A percentile compares a stretch with the other conserved stretches of the same genome.
Conservation (phyloP, 2,797 vertebrate genomes). For the Notolepis coatsorum region DNA sequence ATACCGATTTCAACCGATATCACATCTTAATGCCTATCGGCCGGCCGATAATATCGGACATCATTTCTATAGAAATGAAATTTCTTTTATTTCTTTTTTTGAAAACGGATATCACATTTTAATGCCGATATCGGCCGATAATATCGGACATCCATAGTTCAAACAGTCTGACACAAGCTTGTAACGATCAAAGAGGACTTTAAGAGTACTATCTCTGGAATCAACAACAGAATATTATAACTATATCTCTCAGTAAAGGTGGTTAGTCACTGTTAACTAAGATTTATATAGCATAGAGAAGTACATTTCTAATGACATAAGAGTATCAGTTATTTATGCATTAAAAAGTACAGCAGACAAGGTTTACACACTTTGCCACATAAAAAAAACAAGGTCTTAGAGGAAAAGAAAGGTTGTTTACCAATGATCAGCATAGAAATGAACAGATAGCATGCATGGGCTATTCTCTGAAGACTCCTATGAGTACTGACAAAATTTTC, state of each 20-base stretch:
- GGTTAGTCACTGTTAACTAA: constrained; percentile 31
- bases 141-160: too few relatives aligned
- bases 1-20: too few relatives aligned
- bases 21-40: too few relatives aligned
- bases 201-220: constrained; percentile 21
- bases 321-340: constrained; percentile 2
- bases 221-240: constrained; percentile 12
- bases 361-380: constrained; percentile 38
- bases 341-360: not conserved
- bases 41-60: too few relatives aligned
- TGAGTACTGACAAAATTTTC: constrained; percentile 15
- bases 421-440: constrained; percentile 60
- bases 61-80: not conserved
- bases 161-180: constrained; percentile 25
- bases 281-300: not conserved
- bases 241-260: constrained; percentile 27
- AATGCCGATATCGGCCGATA: too few relatives aligned
- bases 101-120: too few relatives aligned
- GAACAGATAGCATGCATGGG: constrained; percentile 61
- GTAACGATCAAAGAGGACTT: constrained; percentile 21
- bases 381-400: constrained; percentile 35
- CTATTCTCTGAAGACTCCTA: constrained; percentile 46
- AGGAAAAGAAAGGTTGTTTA: constrained; percentile 53
- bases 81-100: constrained; percentile 19
- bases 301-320: constrained; percentile 26